Conservation (phyloP, 1,140 invertebrate genomes). For the Linepithema humile region DNA sequence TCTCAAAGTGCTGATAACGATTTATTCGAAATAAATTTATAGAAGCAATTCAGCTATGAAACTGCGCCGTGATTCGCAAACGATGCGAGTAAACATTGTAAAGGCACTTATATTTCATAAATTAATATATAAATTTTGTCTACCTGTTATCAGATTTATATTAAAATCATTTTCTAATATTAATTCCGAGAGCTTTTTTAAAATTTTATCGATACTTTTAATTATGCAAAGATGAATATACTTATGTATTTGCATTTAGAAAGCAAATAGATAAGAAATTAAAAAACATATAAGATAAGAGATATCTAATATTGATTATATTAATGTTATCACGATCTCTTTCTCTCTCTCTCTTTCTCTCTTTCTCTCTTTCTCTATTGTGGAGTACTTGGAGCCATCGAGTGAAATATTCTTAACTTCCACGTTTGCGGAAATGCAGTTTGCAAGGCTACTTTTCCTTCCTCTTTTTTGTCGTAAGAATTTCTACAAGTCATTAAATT, state of each 20-base stretch:
- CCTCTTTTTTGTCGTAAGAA: background rate
- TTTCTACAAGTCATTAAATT: background rate
- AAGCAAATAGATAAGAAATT: background rate
- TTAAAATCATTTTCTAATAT: background rate
- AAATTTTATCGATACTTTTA: background rate
- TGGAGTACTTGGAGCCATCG: conserved; percentile 41
- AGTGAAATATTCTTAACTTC: background rate
- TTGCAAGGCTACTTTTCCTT: background rate
- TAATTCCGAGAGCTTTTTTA: background rate
- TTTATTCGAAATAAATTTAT: background rate
- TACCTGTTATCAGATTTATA: background rate
- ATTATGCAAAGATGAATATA: background rate
- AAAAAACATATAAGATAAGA: background rate
- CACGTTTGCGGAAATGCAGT: background rate
- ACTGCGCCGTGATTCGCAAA: background rate
- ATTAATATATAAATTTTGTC: background rate
- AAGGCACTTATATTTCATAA: background rate
- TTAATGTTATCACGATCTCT: background rate
- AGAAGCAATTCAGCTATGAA: background rate
- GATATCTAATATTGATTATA: background rate
- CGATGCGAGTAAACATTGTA: background rate
- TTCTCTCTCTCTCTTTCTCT: background rate
- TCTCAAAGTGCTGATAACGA: background rate
- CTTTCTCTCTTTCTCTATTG: background rate
- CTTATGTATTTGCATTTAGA: background rate